These are phyloP conservation scores for Belonocnema kinseyi DNA, from an alignment of 1,140 invertebrate genomes.

Conservation along the genomic window DNA sequence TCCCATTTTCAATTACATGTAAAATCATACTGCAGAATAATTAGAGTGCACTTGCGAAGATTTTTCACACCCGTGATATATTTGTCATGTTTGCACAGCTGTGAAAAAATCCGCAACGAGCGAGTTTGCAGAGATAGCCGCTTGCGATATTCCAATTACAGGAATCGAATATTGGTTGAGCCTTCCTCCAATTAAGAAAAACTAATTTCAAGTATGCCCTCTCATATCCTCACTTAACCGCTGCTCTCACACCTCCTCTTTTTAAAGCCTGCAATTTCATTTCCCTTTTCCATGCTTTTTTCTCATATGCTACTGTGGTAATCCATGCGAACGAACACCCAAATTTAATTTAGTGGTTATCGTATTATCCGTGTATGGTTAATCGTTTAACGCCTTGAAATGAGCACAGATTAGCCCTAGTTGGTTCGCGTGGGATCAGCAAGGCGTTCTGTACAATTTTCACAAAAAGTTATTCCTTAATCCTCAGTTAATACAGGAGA, in stretches of 20 bases:
- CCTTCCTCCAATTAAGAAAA: conserved; percentile 67
- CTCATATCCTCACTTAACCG: conserved; percentile 39
- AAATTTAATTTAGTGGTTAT: conserved; percentile 68
- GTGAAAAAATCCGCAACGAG: conserved; percentile 28
- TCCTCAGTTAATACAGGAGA: not conserved
- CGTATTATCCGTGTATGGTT: conserved; percentile 51
- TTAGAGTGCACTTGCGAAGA: conserved; percentile 4
- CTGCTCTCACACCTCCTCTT: not conserved
- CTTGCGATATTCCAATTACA: conserved; percentile 66
- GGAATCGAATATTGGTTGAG: conserved; percentile 53
- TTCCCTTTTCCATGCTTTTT: conserved; percentile 20
- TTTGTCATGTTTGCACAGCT: not conserved
- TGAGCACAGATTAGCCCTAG: conserved; percentile 13
- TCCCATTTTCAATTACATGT: conserved; percentile 13
- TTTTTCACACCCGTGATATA: conserved; percentile 12
- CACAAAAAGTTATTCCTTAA: not conserved
- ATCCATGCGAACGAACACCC: conserved; percentile 48
- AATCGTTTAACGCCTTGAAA: conserved; percentile 61
- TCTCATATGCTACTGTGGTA: conserved; percentile 37
- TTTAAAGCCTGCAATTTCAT: conserved; percentile 28
- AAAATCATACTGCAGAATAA: not conserved
- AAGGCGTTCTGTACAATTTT: not conserved
- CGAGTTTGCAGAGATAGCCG: conserved; percentile 38
- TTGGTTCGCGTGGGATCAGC: conserved; percentile 38
- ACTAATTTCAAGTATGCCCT: conserved; percentile 62